Percentiles rank a stretch among this genome's conserved stretches.
phyloP scores from a whole-genome alignment of 2,113 vertebrate genomes.

The Dicerorhinus sumatrensis region DNA sequence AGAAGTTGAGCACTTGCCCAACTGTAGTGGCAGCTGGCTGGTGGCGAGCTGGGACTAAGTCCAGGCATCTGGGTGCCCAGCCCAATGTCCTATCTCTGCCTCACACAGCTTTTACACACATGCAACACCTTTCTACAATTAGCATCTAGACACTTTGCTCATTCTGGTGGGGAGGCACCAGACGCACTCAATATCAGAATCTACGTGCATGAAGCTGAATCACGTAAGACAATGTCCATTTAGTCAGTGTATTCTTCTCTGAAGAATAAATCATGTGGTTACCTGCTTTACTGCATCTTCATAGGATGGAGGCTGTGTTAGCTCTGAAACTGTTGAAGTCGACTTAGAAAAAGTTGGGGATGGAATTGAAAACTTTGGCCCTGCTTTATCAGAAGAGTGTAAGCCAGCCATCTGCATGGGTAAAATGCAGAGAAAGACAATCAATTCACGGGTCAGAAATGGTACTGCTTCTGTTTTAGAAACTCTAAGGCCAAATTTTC shows the following conservation, averaged over 20 bases:
- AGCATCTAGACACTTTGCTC: too few species aligned
- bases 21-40: background rate
- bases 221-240: background rate
- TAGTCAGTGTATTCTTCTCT: background rate
- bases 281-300: constrained; percentile 98
- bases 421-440: constrained; percentile 84
- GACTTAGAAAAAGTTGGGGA: constrained; percentile 93
- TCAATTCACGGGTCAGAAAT: constrained; percentile 48
- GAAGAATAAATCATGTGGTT: constrained; percentile 75
- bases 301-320: constrained; percentile 96
- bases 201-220: background rate
- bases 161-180: background rate
- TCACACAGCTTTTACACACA: background rate
- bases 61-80: background rate
- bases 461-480: background rate
- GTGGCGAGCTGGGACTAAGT: background rate
- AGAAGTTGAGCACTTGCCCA: background rate
- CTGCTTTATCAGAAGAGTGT: constrained; percentile 90
- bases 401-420: constrained; percentile 91
- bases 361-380: constrained; percentile 92
- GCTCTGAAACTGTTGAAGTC: constrained; percentile 90
- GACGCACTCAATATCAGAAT: background rate
- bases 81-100: background rate
- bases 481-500: background rate
- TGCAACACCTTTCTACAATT: background rate